These are phyloP conservation scores for Rhodeus uyekii DNA, from an alignment of 2,797 vertebrate genomes.

Conservation along the genomic window DNA sequence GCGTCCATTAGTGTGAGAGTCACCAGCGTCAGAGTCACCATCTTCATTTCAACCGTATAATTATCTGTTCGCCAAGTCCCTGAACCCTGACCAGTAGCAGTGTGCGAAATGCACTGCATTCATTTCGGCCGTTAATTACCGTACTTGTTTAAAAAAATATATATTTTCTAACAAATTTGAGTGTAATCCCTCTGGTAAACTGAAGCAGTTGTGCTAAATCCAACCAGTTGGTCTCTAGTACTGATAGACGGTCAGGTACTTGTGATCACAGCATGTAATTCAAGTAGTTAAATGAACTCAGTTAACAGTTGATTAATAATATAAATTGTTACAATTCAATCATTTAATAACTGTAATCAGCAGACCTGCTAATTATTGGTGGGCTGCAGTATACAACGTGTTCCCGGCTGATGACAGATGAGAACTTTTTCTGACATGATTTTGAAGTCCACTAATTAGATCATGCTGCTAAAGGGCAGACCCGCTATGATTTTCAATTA, in stretches of 20 bases:
- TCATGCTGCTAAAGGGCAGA: conserved; percentile 57
- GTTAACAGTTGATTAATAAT: conserved; percentile 11
- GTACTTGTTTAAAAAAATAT: not conserved
- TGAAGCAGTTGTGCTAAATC: not conserved
- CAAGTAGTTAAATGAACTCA: not conserved
- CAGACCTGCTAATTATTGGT: conserved; percentile 39
- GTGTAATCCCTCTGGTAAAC: not conserved
- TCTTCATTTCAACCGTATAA: conserved; percentile 28
- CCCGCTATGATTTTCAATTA: conserved; percentile 63
- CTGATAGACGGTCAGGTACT: not conserved
- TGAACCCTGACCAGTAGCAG: conserved; percentile 19
- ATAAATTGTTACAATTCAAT: conserved; percentile 19
- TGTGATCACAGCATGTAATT: conserved; percentile 10
- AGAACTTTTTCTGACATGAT: conserved; percentile 50
- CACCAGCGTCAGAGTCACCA: not conserved
- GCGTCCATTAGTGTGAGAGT: conserved; percentile 24
- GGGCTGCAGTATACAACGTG: conserved; percentile 31
- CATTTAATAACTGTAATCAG: conserved; percentile 37
- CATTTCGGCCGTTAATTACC: not conserved
- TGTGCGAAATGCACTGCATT: not conserved
- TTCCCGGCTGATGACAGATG: conserved; percentile 32
- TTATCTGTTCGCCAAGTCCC: conserved; percentile 14
- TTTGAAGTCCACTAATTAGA: conserved; percentile 56
- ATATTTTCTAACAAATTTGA: not conserved
- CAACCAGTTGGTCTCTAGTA: not conserved